phyloP scores from a whole-genome alignment of 2,797 vertebrate genomes.

The Phrynocephalus guinanensis region DNA sequence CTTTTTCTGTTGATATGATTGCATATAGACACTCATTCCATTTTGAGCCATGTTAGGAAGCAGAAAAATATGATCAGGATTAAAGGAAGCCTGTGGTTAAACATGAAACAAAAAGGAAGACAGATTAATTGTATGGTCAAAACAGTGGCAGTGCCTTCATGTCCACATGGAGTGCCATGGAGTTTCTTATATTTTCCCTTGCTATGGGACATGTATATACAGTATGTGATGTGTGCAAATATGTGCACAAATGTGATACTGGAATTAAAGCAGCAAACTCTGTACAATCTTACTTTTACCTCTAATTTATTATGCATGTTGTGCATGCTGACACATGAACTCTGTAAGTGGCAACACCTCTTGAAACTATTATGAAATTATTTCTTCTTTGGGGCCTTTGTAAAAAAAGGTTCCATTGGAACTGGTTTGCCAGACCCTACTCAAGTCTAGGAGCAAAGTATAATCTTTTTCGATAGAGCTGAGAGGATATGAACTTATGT shows the following conservation, averaged over 20 bases:
- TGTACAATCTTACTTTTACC: too few relatives aligned
- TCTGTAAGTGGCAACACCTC: neutral
- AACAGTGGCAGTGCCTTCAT: neutral
- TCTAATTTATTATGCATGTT: neutral
- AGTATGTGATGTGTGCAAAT: too few relatives aligned
- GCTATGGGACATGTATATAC: neutral
- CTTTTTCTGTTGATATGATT: too few relatives aligned
- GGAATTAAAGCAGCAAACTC: neutral
- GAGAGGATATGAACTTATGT: neutral
- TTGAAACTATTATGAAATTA: neutral
- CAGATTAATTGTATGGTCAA: neutral
- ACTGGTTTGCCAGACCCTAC: neutral
- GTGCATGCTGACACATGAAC: neutral
- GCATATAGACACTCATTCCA: too few relatives aligned
- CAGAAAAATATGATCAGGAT: neutral
- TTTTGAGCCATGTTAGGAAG: neutral
- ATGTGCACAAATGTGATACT: neutral
- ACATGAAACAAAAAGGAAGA: neutral
- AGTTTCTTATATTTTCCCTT: neutral
- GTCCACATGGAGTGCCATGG: neutral
- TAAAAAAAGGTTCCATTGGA: neutral
- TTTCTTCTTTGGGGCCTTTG: neutral
- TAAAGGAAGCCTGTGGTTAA: neutral
- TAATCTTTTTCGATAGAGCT: neutral
- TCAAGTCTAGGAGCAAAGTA: fast-evolving